Percentiles rank a stretch among this genome's conserved stretches.
phyloP scores from a whole-genome alignment of 2,888 invertebrate species.

The Alsophila aescularia region DNA sequence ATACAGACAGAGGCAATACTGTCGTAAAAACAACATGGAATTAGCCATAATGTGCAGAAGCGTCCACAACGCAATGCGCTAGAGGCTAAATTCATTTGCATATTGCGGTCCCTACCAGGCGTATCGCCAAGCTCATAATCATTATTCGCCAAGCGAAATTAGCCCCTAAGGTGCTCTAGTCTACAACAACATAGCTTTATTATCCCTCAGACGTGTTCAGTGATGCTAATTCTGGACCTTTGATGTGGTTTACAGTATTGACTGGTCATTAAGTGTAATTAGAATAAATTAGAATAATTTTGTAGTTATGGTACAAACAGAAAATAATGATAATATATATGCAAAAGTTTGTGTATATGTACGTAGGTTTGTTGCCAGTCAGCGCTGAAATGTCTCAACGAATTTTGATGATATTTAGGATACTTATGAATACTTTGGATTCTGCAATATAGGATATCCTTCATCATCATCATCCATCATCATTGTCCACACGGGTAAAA shows the following conservation, averaged over 20 bases:
- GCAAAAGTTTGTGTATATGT: too few relatives aligned
- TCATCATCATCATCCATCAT: too few relatives aligned
- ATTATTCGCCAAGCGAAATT: conserved; percentile 78
- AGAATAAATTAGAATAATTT: conserved; percentile 31
- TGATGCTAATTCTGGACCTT: conserved; percentile 79
- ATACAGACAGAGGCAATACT: conserved; percentile 11
- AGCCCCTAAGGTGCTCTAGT: conserved; percentile 80
- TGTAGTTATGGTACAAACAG: conserved; percentile 14
- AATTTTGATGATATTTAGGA: too few relatives aligned
- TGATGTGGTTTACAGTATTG: conserved; percentile 72
- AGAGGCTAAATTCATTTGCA: conserved; percentile 81
- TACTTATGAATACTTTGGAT: too few relatives aligned
- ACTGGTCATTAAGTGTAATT: conserved; percentile 44
- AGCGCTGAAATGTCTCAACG: too few relatives aligned
- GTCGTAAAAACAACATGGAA: conserved; percentile 23
- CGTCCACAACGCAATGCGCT: conserved; percentile 50
- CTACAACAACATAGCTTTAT: conserved; percentile 74
- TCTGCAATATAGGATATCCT: too few relatives aligned
- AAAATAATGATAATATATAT: not conserved
- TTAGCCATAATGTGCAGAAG: conserved; percentile 34
- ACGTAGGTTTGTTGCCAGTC: too few relatives aligned
- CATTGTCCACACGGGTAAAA: too few relatives aligned
- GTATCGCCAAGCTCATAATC: conserved; percentile 70
- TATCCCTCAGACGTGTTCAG: conserved; percentile 76
- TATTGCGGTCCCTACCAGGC: conserved; percentile 70